phyloP scores from a whole-genome alignment of 2,888 invertebrate genomes.

The Mythimna vitellina region DNA sequence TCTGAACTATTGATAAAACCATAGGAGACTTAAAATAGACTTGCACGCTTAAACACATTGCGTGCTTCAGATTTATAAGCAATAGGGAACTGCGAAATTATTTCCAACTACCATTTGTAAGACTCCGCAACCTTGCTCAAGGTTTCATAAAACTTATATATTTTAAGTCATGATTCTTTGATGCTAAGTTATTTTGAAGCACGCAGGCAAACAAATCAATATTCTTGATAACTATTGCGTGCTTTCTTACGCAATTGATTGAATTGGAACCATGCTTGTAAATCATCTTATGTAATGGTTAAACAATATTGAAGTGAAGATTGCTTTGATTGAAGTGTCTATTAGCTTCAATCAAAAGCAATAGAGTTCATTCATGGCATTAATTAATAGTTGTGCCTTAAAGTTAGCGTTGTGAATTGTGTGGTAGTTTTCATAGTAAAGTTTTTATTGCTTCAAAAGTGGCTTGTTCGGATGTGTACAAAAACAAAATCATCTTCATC shows the following conservation, averaged over 20 bases:
- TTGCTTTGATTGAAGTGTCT: constrained; percentile 33
- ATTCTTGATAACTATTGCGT: neutral
- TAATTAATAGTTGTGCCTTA: neutral
- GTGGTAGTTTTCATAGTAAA: neutral
- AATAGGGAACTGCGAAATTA: constrained; percentile 3
- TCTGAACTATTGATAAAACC: neutral
- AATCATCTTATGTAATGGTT: constrained; percentile 27
- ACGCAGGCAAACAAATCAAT: constrained; percentile 42
- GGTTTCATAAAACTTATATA: constrained; percentile 14
- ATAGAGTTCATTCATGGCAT: constrained; percentile 38
- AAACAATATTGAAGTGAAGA: constrained; percentile 6
- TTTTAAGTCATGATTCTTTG: neutral
- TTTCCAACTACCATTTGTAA: constrained; percentile 15
- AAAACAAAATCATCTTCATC: too few species aligned
- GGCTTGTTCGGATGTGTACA: too few species aligned
- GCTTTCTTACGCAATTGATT: constrained; percentile 26
- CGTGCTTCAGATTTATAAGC: constrained; percentile 34
- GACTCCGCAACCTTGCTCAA: constrained; percentile 11
- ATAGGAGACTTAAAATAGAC: constrained; percentile 16
- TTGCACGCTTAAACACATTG: constrained; percentile 18
- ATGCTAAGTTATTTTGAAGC: constrained; percentile 16
- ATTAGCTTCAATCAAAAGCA: constrained; percentile 40
- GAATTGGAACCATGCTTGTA: constrained; percentile 10
- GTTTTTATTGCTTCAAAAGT: neutral
- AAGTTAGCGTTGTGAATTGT: neutral